These are phyloP conservation scores for Danio aesculapii DNA, from an alignment of 2,797 vertebrate genomes.

Conservation along the genomic window DNA sequence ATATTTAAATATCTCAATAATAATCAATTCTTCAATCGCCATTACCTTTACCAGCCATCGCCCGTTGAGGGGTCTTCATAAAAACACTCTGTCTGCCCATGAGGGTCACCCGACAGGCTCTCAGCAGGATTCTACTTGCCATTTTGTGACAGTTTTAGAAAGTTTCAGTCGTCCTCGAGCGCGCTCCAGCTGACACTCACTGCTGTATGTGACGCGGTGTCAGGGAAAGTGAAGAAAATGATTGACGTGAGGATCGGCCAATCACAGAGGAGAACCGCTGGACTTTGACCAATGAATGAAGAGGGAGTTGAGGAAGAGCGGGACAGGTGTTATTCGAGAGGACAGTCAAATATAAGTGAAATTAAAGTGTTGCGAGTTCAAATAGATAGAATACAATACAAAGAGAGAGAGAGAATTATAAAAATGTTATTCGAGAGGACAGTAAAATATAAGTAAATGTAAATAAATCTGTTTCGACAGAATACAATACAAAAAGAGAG, in stretches of 20 bases:
- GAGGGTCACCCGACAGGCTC: constrained; percentile 57
- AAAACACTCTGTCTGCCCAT: constrained; percentile 45
- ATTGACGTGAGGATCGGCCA: constrained; percentile 65
- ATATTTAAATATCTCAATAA: background rate
- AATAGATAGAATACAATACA: too few species aligned
- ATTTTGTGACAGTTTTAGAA: constrained; percentile 56
- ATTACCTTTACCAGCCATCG: constrained; percentile 69
- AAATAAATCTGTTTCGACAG: too few species aligned
- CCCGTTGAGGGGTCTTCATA: constrained; percentile 50
- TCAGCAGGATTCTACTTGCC: constrained; percentile 74
- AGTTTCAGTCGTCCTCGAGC: constrained; percentile 24
- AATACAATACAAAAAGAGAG: too few species aligned
- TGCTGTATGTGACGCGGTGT: constrained; percentile 53
- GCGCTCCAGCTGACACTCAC: constrained; percentile 14
- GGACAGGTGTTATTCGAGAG: background rate
- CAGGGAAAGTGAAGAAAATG: background rate
- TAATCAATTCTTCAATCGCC: background rate
- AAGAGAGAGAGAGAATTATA: too few species aligned
- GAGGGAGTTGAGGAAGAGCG: background rate
- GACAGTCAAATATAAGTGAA: background rate
- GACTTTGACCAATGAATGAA: constrained; percentile 27
- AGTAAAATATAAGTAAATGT: too few species aligned
- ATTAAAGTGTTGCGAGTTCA: background rate
- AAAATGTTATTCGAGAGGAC: too few species aligned
- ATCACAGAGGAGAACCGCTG: constrained; percentile 43